phyloP scores from a whole-genome alignment of 2,888 invertebrate species.

The Bombyx huttoni region DNA sequence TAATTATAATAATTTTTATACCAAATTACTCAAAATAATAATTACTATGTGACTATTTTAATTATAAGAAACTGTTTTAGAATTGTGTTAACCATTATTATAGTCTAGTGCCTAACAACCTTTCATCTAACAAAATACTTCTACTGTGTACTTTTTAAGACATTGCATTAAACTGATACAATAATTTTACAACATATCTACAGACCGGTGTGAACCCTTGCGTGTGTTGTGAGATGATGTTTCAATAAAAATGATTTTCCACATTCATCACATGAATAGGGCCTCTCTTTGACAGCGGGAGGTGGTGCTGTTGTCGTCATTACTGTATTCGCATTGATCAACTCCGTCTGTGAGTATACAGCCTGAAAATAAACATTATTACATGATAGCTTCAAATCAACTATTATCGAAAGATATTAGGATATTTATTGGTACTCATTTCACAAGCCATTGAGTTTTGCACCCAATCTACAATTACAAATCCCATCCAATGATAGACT shows the following conservation, averaged over 20 bases:
- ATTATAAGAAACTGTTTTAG: too few species aligned
- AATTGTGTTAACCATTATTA: too few species aligned
- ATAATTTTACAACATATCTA: slow-evolving; percentile 2
- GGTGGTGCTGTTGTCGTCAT: slow-evolving; percentile 36
- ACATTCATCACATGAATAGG: slow-evolving; percentile 86
- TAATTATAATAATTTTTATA: too few species aligned
- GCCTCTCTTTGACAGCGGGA: slow-evolving; percentile 76
- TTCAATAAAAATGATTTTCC: slow-evolving; percentile 87
- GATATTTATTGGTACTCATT: neutral
- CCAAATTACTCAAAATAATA: too few species aligned
- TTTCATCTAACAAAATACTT: too few species aligned
- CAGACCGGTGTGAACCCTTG: slow-evolving; percentile 82
- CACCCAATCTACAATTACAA: neutral
- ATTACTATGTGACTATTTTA: too few species aligned
- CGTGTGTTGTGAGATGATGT: slow-evolving; percentile 88
- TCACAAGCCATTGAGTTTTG: neutral
- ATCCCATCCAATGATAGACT: too few species aligned
- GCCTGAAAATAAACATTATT: slow-evolving; percentile 23
- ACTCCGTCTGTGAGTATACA: slow-evolving; percentile 59
- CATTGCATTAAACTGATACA: too few species aligned
- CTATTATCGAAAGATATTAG: too few species aligned
- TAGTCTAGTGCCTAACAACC: too few species aligned
- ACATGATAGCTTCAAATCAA: neutral
- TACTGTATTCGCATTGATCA: slow-evolving; percentile 38
- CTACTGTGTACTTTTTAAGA: too few species aligned